Percentiles rank a stretch among this genome's conserved stretches.
Conservation (phyloP, 2,113 vertebrate species). For the Centrocercus urophasianus region DNA sequence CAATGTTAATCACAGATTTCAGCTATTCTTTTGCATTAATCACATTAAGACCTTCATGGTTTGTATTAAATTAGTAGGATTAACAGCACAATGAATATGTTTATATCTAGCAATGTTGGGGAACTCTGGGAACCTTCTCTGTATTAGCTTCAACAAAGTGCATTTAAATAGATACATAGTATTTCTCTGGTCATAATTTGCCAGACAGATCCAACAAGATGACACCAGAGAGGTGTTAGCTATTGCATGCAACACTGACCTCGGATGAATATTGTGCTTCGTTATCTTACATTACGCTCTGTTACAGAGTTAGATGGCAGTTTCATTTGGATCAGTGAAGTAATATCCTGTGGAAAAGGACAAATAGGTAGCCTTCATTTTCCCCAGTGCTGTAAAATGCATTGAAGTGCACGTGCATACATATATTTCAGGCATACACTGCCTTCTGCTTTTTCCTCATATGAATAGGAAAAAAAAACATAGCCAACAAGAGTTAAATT, state of each 20-base stretch:
- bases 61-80: constrained; percentile 28
- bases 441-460: not conserved
- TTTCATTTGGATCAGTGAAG: constrained; percentile 36
- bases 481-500: not conserved
- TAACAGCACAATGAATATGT: constrained; percentile 34
- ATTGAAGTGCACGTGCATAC: not conserved
- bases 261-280: constrained; percentile 31
- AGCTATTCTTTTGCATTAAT: not conserved
- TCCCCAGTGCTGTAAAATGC: not conserved
- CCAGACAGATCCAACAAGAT: not conserved
- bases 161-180: constrained; percentile 15
- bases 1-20: constrained; percentile 28
- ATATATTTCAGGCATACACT: not conserved
- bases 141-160: constrained; percentile 17
- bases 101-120: not conserved
- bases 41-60: constrained; percentile 7
- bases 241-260: constrained; percentile 43
- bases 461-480: not conserved
- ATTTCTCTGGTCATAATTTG: constrained; percentile 18
- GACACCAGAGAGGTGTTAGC: constrained; percentile 21
- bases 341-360: constrained; percentile 2
- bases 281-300: constrained; percentile 27
- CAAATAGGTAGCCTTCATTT: not conserved
- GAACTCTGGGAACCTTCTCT: not conserved
- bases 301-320: not conserved